Evolutionary conservation across 1,140 invertebrate genomes (phyloP), one percentile per base, ranked within the genome.

Genomic region (Anoplolepis gracilipes): DNA sequence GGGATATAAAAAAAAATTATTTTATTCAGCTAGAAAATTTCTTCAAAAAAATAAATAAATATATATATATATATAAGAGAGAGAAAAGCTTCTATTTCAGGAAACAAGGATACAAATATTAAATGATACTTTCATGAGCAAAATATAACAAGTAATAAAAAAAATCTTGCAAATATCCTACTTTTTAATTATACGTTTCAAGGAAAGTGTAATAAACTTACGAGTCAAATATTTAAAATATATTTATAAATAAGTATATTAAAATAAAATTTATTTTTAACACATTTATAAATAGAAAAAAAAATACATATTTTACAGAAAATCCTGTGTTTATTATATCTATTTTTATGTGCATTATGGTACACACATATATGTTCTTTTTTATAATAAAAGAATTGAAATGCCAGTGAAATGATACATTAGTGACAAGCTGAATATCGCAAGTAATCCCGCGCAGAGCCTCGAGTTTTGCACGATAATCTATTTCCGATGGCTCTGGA

Each of bases 381-480:
- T 42, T 49, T 49, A 57, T 73, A 22, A 22, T 0, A 6, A 42
- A 77, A 79, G 46, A 4, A 49, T 49, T 49, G 16, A 49, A 46
- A 46, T 39, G 64, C 10, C 33, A 81, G 33, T 59, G 53, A 39
- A 81, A 72, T 30, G 78, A 36, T 25, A 39, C 33, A 72, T 81
- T 59, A 73, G 67, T 28, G 28, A 22, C 39, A 59, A 73, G 55
- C 30, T 82, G 33, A 70, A 82, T 73, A 72, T 73, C 67, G 53
- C 36, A n/a, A 59, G 28, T 59, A 73, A 82, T 82, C 67, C 19
- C 16, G 25, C 7, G 36, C 42, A 36, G 46, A 49, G 59, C 78
- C 61, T 84, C 82, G 36, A 77, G 30, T 84, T 82, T 84, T 62
- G 82, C 70, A 36, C 57, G 61, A 65, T 84, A 84, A 84, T 84